phyloP scores from a whole-genome alignment of 2,888 invertebrate species.

The Podotricha telesiphe region DNA sequence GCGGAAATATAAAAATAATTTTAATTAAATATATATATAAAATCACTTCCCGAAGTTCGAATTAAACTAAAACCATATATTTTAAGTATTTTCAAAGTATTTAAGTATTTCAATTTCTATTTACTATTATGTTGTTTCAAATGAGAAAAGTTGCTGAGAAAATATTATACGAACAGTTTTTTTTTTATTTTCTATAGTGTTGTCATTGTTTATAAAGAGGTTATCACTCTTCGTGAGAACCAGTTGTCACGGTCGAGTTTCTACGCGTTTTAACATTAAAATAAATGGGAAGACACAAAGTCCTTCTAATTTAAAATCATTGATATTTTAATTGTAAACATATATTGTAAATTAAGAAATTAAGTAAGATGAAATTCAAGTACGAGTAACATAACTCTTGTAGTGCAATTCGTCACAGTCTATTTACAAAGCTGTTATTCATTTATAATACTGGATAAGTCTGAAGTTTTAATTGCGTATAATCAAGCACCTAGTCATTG shows the following conservation, averaged over 20 bases:
- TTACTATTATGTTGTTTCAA: not conserved
- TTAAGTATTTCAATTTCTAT: not conserved
- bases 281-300: not conserved
- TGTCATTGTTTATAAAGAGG: slow-evolving; percentile 17
- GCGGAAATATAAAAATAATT: too few species aligned
- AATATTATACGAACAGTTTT: not conserved
- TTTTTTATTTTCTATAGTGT: not conserved
- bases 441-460: not conserved
- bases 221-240: slow-evolving; percentile 20
- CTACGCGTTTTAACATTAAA: not conserved
- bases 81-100: too few species aligned
- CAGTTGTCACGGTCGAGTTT: slow-evolving; percentile 6
- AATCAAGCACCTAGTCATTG: not conserved
- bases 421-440: not conserved
- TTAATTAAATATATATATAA: too few species aligned
- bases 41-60: too few species aligned
- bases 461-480: slow-evolving; percentile 8
- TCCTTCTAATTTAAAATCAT: not conserved
- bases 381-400: slow-evolving; percentile 7
- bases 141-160: slow-evolving; percentile 7
- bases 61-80: too few species aligned
- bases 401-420: slow-evolving; percentile 10
- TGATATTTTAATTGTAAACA: not conserved
- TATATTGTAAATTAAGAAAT: not conserved
- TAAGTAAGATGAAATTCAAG: slow-evolving; percentile 12